Evolutionary conservation across 2,888 invertebrate genomes (phyloP), one percentile per base, ranked within the genome.

Genomic region (Sphaerophoria rueppellii): DNA sequence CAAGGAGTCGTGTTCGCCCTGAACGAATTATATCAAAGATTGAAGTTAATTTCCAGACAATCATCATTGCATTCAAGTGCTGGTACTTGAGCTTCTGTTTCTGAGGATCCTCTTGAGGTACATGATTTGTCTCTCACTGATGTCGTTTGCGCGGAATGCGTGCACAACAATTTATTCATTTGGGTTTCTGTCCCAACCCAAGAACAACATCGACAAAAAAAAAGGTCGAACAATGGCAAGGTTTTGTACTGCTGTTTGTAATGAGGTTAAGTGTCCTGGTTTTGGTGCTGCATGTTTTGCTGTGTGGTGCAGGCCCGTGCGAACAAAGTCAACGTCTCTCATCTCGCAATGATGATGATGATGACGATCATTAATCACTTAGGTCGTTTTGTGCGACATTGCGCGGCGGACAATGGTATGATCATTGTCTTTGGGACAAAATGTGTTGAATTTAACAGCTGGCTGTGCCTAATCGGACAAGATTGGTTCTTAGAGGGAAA

Each of bases 41-140:
- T 77, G 73, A 63, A 85, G 85, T 85, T 85, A 85, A 85, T 85
- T 85, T 85, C 73, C 70, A 63, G 81, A 72, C 80, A 77, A 85
- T 85, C 85, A 70, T 77, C 69, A 24, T 24, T 24, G 46, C 57
- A 57, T 70, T 71, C 67, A 74, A 82, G 82, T 74, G 74, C 54
- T 65, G 57, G 40, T 70, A 70, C 58, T 54, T 34, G 40, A 55
- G 65, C 6, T 2, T 34, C 32, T 35, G 9, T 14, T 11, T n/a
- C 63, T 35, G 34, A 16, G 12, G 43, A 43, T 12, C 54, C n/a
- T 67, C 61, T 48, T 12, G 69, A 61, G 40, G 37, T 70, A 50
- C 74, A 70, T 57, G 69, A 58, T 74, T 74, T 65, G 63, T 80
- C 48, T 65, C 37, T 61, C 73, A 48, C 74, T 70, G 60, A 43